Percentiles rank a stretch among this genome's conserved stretches.
Evolutionary conservation across 2,888 invertebrate genomes (phyloP).

Genomic region (Stegana nigrithorax): DNA sequence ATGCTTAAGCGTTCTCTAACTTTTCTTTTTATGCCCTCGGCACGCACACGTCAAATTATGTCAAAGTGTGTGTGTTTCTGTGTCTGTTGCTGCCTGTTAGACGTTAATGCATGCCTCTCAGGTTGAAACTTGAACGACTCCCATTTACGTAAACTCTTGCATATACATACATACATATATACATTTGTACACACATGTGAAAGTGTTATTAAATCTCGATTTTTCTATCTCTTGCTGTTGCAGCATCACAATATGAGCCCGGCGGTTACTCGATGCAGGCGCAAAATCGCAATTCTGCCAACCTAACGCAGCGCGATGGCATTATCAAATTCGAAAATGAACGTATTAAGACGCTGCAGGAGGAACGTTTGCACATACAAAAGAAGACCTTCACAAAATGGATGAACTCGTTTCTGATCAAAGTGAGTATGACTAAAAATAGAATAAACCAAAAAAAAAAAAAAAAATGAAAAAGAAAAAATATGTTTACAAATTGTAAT

Average conservation of each 20-base stretch:
- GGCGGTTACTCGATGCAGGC: constrained; percentile 72
- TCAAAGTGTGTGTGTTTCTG: too few species aligned
- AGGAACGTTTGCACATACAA: constrained; percentile 97
- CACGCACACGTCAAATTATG: constrained; percentile 30
- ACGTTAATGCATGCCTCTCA: too few species aligned
- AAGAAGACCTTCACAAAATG: constrained; percentile 99
- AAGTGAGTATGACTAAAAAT: constrained; percentile 77
- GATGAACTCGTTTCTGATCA: constrained; percentile 96
- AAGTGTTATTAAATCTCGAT: neutral
- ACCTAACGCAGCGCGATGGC: constrained; percentile 92
- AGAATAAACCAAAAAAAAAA: neutral
- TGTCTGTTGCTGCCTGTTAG: too few species aligned
- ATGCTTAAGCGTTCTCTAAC: too few species aligned
- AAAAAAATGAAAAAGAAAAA: constrained; percentile 13
- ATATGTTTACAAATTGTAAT: constrained; percentile 7
- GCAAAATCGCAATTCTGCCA: constrained; percentile 72
- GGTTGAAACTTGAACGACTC: too few species aligned
- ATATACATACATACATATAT: too few species aligned
- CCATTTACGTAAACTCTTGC: too few species aligned
- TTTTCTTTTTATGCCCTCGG: too few species aligned
- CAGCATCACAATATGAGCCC: constrained; percentile 77
- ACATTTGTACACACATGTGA: constrained; percentile 25
- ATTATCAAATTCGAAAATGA: constrained; percentile 96
- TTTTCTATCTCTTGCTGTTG: constrained; percentile 28
- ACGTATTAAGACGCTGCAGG: constrained; percentile 95